These are phyloP conservation scores for Proterorhinus semilunaris DNA, from an alignment of 2,113 vertebrate species.

Conservation along the genomic window DNA sequence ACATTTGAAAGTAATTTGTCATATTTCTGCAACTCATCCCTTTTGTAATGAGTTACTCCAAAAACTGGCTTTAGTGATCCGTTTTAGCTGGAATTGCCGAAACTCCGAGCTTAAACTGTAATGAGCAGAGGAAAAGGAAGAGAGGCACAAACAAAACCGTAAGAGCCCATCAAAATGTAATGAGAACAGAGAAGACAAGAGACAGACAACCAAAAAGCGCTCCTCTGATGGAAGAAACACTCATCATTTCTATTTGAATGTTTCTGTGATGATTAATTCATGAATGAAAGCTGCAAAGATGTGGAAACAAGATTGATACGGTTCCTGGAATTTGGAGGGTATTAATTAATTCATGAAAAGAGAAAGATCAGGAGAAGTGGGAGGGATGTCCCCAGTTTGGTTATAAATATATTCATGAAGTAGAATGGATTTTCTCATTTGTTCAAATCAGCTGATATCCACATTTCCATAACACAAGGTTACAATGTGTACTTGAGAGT, in stretches of 20 bases:
- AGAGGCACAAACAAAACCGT: no score
- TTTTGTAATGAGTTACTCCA: no score
- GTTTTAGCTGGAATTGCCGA: no score
- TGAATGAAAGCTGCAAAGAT: conserved; percentile 60
- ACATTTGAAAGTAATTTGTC: no score
- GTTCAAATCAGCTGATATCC: conserved; percentile 60
- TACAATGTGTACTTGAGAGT: conserved; percentile 28
- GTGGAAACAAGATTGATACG: conserved; percentile 51
- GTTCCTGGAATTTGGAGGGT: conserved; percentile 57
- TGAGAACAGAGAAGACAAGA: conserved; percentile 34
- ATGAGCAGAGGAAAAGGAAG: not conserved
- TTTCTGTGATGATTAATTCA: conserved; percentile 70
- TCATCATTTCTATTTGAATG: conserved; percentile 47
- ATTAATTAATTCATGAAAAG: conserved; percentile 74
- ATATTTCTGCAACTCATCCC: no score
- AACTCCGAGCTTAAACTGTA: no score
- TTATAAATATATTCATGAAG: conserved; percentile 72
- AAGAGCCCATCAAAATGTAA: not conserved
- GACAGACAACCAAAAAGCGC: conserved; percentile 17
- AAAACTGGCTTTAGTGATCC: no score
- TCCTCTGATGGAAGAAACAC: conserved; percentile 22
- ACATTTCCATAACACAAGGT: conserved; percentile 44
- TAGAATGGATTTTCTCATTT: conserved; percentile 62
- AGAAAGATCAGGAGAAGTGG: conserved; percentile 45
- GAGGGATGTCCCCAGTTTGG: conserved; percentile 49